phyloP scores from a whole-genome alignment of 2,888 invertebrate species.

The Atherix ibis region DNA sequence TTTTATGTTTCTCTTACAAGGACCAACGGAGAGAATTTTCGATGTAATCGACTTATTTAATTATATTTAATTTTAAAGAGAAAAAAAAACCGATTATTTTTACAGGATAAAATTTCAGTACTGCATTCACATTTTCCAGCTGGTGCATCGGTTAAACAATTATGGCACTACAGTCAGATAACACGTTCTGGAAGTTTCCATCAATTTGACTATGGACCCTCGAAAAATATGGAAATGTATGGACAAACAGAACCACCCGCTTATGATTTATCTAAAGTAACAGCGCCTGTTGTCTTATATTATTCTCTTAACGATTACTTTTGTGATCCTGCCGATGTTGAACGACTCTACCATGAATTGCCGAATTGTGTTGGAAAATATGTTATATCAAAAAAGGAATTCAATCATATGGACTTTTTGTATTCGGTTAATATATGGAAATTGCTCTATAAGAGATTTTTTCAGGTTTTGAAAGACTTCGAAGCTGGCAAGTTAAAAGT shows the following conservation, averaged over 20 bases:
- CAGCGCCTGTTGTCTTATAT: slow-evolving; percentile 41
- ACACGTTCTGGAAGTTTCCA: slow-evolving; percentile 31
- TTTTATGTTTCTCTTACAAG: too few species aligned
- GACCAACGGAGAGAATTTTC: too few species aligned
- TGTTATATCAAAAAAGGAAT: slow-evolving; percentile 31
- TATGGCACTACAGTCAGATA: slow-evolving; percentile 44
- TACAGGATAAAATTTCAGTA: slow-evolving; percentile 38
- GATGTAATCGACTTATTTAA: too few species aligned
- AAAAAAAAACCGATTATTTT: too few species aligned
- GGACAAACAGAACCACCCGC: slow-evolving; percentile 35
- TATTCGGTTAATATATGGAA: slow-evolving; percentile 40
- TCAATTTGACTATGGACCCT: slow-evolving; percentile 36
- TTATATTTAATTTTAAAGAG: too few species aligned
- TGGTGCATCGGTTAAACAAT: slow-evolving; percentile 44
- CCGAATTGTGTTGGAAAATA: slow-evolving; percentile 17
- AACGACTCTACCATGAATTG: slow-evolving; percentile 14
- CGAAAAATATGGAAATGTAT: slow-evolving; percentile 34
- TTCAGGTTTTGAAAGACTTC: slow-evolving; percentile 1
- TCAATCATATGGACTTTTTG: slow-evolving; percentile 45
- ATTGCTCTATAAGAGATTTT: slow-evolving; percentile 35
- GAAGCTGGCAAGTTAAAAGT: background rate
- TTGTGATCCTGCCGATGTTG: slow-evolving; percentile 34
- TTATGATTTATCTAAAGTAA: slow-evolving; percentile 37
- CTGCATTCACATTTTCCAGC: slow-evolving; percentile 44
- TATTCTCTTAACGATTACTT: slow-evolving; percentile 44